A percentile compares a stretch with the other conserved stretches of the same genome.
These are phyloP conservation scores for Lepus oiostolus DNA, from an alignment of 2,797 vertebrate genomes.

Conservation along the genomic window DNA sequence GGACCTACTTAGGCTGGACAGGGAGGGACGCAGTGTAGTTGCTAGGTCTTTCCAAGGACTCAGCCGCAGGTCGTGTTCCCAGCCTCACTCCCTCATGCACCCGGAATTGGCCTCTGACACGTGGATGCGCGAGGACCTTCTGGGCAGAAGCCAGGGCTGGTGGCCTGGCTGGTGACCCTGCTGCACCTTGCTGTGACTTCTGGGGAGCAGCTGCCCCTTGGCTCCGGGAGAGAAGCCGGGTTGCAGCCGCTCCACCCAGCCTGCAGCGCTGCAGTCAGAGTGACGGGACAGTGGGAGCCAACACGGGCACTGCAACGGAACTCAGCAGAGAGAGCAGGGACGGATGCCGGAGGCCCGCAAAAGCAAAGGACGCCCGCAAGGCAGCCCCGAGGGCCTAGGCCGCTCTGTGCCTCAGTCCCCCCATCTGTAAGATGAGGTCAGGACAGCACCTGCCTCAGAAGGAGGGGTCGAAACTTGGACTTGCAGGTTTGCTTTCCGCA, in stretches of 20 bases:
- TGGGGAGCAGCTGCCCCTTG: background rate
- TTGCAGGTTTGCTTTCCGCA: too few relatives aligned
- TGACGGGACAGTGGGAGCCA: background rate
- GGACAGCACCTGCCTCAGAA: too few relatives aligned
- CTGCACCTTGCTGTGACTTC: background rate
- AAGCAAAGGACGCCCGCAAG: background rate
- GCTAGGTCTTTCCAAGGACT: background rate
- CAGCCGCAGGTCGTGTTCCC: background rate
- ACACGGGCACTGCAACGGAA: too few relatives aligned
- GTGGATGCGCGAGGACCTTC: background rate
- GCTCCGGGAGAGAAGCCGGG: background rate
- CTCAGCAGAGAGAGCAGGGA: background rate
- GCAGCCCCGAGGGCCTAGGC: background rate
- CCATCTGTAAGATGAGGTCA: too few relatives aligned
- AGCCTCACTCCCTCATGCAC: rapidly evolving
- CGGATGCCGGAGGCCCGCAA: background rate
- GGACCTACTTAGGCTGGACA: background rate
- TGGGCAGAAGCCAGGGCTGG: background rate
- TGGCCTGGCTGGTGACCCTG: too few relatives aligned
- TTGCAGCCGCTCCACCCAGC: background rate
- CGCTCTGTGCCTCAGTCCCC: too few relatives aligned
- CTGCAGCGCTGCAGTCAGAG: background rate
- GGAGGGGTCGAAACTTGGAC: too few relatives aligned
- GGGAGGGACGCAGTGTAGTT: background rate
- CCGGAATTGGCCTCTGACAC: background rate